Base-by-base conservation (phyloP, 2,797 vertebrate species). In the Heteromormyrus szaboi region DNA sequence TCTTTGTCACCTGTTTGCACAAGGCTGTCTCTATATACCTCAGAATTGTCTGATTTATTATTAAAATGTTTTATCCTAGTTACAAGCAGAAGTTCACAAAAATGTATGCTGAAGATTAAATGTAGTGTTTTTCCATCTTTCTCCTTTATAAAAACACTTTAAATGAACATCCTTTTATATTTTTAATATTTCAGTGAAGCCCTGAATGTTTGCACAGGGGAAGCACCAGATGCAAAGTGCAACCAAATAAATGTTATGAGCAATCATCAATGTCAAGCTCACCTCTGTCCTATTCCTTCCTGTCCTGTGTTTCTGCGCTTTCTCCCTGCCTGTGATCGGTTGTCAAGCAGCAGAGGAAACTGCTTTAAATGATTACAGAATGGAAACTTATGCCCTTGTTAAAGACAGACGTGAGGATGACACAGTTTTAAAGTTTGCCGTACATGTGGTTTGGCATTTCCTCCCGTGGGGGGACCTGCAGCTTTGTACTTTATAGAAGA, bases 21-120 rank as follows among this genome's bases (percentile, higher is more conserved):
- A 94, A 93, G 86, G 85, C 90, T 91, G 91, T 89, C 93, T 91
- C 91, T 90, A 93, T 92, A 95, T 96, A 96, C 95, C 95, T 96
- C 95, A 95, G 93, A 92, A 93, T 87, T 87, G 37, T 87, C 85
- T 85, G 29, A 37, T 41, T 19, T 59, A 44, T 90, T 86, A 84
- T 91, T 51, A 7, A 91, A 51, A 91, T 91, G 89, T 92, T 94
- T 93, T 88, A 92, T 91, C 92, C 90, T 90, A 92, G 91, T 83
- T 89, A 91, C 87, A 89, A 88, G 25, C 86, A 88, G 91, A 90
- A 91, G 91, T 92, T 93, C 93, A 88, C 92, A 84, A 90, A 33
- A 89, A 93, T 93, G 93, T 91, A 90, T 92, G 91, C 89, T 89
- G 89, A 86, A 87, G 79, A 91, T 91, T 91, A 90, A 89, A 91